phyloP scores from a whole-genome alignment of 2,797 vertebrate species.

The Sebastolobus alascanus region DNA sequence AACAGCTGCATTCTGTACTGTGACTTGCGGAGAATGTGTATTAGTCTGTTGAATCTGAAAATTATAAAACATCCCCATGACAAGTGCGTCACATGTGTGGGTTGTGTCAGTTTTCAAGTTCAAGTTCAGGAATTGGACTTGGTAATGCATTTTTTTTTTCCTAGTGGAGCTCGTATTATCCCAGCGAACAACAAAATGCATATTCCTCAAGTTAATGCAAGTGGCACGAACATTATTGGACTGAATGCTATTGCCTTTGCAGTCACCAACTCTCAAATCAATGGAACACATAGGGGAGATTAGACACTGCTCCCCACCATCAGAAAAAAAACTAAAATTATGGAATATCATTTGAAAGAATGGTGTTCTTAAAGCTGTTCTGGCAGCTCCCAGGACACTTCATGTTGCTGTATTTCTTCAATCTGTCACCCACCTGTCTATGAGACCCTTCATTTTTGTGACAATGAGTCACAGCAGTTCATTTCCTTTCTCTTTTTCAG shows the following conservation, averaged over 20 bases:
- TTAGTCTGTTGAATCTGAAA: slow-evolving; percentile 1
- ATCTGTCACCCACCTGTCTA: slow-evolving; percentile 32
- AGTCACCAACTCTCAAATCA: background rate
- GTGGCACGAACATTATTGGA: background rate
- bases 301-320: background rate
- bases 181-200: background rate
- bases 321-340: background rate
- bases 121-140: background rate
- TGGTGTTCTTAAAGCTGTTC: background rate
- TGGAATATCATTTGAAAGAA: slow-evolving; percentile 4
- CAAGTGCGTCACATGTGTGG: slow-evolving; percentile 1
- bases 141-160: background rate
- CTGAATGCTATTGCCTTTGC: background rate
- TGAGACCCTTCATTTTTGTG: slow-evolving; percentile 43
- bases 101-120: slow-evolving; percentile 9
- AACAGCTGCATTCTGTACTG: slow-evolving; percentile 40
- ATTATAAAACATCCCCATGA: slow-evolving; percentile 32
- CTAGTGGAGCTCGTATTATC: background rate
- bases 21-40: slow-evolving; percentile 36
- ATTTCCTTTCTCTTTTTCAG: slow-evolving; percentile 49
- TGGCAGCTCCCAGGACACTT: background rate
- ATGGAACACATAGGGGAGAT: background rate
- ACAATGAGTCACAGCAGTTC: slow-evolving; percentile 52
- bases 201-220: background rate
- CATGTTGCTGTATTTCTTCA: background rate